Conservation (phyloP, 2,888 invertebrate species). For the Orthosia incerta region DNA sequence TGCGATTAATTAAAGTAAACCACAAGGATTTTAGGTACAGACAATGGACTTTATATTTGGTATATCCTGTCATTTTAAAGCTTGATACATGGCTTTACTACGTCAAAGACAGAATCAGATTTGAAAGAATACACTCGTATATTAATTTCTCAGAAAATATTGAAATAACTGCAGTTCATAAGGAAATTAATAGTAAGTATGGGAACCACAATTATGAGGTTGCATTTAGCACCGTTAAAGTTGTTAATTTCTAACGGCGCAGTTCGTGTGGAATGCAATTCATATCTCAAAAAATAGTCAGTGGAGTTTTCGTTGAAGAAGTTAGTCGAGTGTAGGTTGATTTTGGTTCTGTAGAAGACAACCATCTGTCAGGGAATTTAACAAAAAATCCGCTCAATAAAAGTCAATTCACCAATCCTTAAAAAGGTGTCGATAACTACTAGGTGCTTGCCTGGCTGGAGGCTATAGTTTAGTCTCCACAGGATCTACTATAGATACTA, state of each 20-base stretch:
- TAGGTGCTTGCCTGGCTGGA: no score
- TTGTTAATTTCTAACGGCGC: slow-evolving; percentile 39
- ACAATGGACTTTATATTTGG: slow-evolving; percentile 10
- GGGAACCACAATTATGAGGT: slow-evolving; percentile 10
- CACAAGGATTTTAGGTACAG: not conserved
- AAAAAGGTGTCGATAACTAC: not conserved
- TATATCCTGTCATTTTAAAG: not conserved
- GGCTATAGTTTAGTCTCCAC: no score
- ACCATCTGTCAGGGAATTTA: not conserved
- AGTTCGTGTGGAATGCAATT: not conserved
- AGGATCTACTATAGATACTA: not conserved
- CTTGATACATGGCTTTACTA: not conserved
- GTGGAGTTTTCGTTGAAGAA: not conserved
- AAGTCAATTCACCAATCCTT: not conserved
- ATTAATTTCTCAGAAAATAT: slow-evolving; percentile 6
- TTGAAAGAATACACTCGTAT: not conserved
- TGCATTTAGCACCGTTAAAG: slow-evolving; percentile 19
- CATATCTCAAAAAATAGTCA: not conserved
- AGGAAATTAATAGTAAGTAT: slow-evolving; percentile 1
- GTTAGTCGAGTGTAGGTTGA: no score
- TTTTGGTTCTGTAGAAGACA: not conserved
- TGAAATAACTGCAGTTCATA: slow-evolving; percentile 15
- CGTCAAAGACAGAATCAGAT: slow-evolving; percentile 2
- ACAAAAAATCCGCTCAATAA: not conserved
- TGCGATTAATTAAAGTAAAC: slow-evolving; percentile 16